Conservation (phyloP, 1,140 invertebrate genomes). For the Ips nitidus region DNA sequence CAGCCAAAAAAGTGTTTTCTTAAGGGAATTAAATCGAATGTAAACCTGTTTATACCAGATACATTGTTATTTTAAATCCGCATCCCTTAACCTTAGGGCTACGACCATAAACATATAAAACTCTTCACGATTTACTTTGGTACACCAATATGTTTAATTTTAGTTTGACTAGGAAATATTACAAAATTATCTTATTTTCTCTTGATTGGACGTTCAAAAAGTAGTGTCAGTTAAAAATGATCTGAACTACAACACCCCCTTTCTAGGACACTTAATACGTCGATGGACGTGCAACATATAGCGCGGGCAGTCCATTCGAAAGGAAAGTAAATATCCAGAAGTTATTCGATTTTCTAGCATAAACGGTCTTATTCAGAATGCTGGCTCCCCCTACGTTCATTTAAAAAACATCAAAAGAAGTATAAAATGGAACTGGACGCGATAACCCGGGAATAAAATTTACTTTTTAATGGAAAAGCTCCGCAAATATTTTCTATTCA, state of each 20-base stretch:
- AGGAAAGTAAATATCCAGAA: conserved; percentile 38
- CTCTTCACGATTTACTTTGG: not conserved
- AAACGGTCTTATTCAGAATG: conserved; percentile 36
- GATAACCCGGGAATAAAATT: conserved; percentile 36
- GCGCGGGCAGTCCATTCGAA: conserved; percentile 3
- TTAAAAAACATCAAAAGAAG: conserved; percentile 39
- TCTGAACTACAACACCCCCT: not conserved
- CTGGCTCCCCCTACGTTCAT: conserved; percentile 31
- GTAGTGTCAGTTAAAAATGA: not conserved
- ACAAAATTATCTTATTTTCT: not conserved
- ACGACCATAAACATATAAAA: conserved; percentile 17
- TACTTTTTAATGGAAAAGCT: conserved; percentile 38
- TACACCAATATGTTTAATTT: not conserved
- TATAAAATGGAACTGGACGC: conserved; percentile 31
- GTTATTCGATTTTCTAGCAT: conserved; percentile 37
- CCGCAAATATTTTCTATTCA: conserved; percentile 38
- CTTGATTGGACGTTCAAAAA: not conserved
- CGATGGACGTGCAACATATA: not conserved
- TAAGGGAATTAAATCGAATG: conserved; percentile 32
- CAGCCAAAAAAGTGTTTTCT: conserved; percentile 10
- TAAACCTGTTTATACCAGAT: conserved; percentile 33
- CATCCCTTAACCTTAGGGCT: conserved; percentile 16
- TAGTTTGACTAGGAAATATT: not conserved
- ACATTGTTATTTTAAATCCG: conserved; percentile 35
- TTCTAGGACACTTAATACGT: not conserved